phyloP scores from a whole-genome alignment of 1,140 invertebrate species.

The Orchestia grillus region DNA sequence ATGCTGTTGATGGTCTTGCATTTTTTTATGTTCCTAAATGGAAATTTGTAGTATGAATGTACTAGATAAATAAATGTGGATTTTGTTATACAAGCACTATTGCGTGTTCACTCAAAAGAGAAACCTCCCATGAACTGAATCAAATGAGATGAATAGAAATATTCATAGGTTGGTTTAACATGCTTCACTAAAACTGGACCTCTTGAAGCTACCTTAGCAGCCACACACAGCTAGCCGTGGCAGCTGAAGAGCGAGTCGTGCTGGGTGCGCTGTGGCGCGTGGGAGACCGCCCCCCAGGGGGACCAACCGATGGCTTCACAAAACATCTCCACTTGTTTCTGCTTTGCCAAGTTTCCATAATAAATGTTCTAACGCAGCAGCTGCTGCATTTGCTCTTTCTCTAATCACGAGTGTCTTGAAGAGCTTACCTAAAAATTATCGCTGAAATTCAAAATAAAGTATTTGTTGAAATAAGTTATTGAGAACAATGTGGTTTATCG shows the following conservation, averaged over 20 bases:
- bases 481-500: background rate
- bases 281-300: background rate
- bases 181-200: too few species aligned
- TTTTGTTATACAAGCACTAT: too few species aligned
- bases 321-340: conserved; percentile 22
- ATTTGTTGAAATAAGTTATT: background rate
- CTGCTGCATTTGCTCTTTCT: conserved; percentile 10
- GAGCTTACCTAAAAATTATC: background rate
- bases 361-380: background rate
- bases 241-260: background rate
- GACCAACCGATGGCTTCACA: background rate
- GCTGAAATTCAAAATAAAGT: background rate
- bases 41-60: too few species aligned
- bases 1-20: too few species aligned
- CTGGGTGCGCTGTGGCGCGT: background rate
- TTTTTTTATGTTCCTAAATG: too few species aligned
- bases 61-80: too few species aligned
- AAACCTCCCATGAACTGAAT: too few species aligned
- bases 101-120: too few species aligned
- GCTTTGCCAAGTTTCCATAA: background rate
- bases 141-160: too few species aligned
- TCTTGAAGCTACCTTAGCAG: too few species aligned
- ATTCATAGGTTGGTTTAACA: too few species aligned
- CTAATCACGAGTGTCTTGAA: background rate
- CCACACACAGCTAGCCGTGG: background rate